A percentile compares a stretch with the other conserved stretches of the same genome.
These are phyloP conservation scores for Molothrus aeneus DNA, from an alignment of 2,797 vertebrate genomes.

Conservation along the genomic window DNA sequence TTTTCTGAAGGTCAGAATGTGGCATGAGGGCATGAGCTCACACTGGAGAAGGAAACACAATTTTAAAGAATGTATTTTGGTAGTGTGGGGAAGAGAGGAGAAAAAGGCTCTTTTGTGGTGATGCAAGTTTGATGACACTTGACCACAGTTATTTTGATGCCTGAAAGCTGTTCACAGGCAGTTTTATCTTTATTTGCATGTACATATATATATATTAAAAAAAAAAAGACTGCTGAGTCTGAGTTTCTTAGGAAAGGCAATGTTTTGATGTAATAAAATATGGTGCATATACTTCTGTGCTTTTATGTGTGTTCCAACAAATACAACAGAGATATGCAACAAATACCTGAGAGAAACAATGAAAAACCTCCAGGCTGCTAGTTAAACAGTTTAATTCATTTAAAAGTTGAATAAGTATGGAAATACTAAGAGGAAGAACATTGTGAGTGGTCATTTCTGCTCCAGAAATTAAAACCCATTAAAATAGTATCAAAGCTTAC, in stretches of 20 bases:
- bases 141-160: conserved; percentile 42
- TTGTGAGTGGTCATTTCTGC: neutral
- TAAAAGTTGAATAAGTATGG: neutral
- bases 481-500: neutral
- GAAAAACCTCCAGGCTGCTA: neutral
- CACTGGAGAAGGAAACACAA: neutral
- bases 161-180: conserved; percentile 24
- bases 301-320: neutral
- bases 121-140: conserved; percentile 33
- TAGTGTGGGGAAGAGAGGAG: neutral
- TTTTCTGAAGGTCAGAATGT: conserved; percentile 3
- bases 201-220: no score
- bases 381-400: neutral
- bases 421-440: neutral
- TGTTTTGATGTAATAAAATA: neutral
- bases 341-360: neutral
- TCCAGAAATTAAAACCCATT: neutral
- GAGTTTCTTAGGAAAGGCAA: neutral
- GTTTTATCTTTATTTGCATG: neutral
- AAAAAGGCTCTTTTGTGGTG: neutral
- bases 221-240: neutral
- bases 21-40: neutral
- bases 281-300: neutral
- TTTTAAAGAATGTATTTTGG: conserved; percentile 17
- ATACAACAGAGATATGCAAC: neutral